Conservation (phyloP, 1,140 invertebrate species). For the Halyomorpha halys region DNA sequence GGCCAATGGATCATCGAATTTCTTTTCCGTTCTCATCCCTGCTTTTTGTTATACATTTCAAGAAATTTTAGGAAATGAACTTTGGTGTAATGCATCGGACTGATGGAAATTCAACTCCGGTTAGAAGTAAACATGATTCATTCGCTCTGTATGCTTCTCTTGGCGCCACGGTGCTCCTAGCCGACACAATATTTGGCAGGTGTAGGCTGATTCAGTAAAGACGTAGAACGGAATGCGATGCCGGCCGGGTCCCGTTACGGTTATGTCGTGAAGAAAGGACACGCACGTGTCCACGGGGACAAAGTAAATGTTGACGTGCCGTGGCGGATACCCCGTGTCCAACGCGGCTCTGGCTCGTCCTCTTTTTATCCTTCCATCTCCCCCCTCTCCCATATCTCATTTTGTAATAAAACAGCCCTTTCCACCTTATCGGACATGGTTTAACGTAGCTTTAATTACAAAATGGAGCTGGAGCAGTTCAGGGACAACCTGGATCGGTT, state of each 20-base stretch:
- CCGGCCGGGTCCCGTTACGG: constrained; percentile 2
- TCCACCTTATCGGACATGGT: constrained; percentile 16
- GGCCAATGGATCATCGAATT: no score
- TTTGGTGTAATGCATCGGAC: no score
- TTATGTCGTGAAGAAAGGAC: constrained; percentile 2
- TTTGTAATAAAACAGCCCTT: constrained; percentile 18
- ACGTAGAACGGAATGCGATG: no score
- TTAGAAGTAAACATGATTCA: no score
- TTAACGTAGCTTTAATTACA: constrained; percentile 17
- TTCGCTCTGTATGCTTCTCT: no score
- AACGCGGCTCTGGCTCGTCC: neutral
- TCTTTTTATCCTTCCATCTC: constrained; percentile 2
- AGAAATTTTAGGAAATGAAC: no score
- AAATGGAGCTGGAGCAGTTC: neutral
- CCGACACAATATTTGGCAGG: no score
- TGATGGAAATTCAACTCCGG: no score
- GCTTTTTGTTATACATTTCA: no score
- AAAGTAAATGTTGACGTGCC: constrained; percentile 18
- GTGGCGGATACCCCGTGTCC: constrained; percentile 6
- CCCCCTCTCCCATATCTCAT: constrained; percentile 13
- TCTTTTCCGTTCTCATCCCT: no score
- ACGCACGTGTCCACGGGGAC: constrained; percentile 10
- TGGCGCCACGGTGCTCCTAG: no score
- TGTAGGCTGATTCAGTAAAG: no score
- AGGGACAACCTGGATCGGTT: constrained; percentile 1